Evolutionary conservation across 1,140 invertebrate species (phyloP), one percentile per base, ranked within the genome.

Genomic region (Drosophila murphyi): DNA sequence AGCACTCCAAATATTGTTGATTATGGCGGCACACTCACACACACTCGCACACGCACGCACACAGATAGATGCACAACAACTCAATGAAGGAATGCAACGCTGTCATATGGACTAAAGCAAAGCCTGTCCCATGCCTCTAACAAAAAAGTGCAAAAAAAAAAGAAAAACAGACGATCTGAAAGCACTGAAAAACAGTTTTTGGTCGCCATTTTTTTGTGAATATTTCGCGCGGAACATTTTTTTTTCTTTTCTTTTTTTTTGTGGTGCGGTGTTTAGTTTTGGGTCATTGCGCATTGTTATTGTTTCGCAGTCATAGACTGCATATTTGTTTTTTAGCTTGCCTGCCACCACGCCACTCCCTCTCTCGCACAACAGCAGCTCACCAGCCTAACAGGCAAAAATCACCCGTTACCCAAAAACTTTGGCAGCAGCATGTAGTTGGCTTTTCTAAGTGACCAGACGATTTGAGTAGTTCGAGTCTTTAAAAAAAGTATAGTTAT

Each of bases 1-100:
- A 88, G 77, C 81, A 89, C 83, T 88, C 85, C 78, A 88, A 88
- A 88, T 88, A 88, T 88, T 88, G 80, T 88, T 88, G 83, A 88
- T 85, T 89, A 88, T 85, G 78, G 57, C 68, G 59, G 51, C 31
- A 57, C 63, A 80, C 45, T 62, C 60, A 70, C 57, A 67, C 3
- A 55, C 28, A 37, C 61, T 43, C 37, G 28, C 60, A 37, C 20
- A 20, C 37, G 28, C 60, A 37, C 20, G 0, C 20, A 20, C 20
- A 20, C 20, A 20, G 20, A 20, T 20, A 20, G 20, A 20, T 20
- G 20, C 47, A 47, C 61, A 57, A 63, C 45, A 52, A 5, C 10
- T 47, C 12, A 34, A 37, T 43, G 39, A n/a, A 43, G 10, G 39
- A 43, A n/a, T 43, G 39, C 39, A 43, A n/a, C 39, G 6, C 39